phyloP scores from a whole-genome alignment of 2,113 vertebrate genomes.

The Chionomys nivalis region DNA sequence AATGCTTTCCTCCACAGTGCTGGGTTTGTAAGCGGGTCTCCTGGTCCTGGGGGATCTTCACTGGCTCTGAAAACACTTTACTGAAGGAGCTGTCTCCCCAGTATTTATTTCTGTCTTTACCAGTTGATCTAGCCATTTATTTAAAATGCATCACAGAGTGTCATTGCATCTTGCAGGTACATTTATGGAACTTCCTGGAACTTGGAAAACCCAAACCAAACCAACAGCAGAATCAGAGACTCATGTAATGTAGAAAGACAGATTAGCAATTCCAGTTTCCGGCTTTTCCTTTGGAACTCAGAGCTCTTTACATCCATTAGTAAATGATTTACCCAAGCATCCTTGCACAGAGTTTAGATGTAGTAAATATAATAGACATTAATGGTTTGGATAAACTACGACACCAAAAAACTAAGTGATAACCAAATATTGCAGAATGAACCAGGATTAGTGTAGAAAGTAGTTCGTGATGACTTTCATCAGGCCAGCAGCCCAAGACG shows the following conservation, averaged over 20 bases:
- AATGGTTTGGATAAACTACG: slow-evolving; percentile 50
- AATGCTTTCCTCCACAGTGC: no score
- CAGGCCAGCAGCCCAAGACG: not conserved
- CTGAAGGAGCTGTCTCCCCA: not conserved
- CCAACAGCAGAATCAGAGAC: not conserved
- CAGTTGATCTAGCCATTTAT: not conserved
- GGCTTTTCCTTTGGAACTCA: slow-evolving; percentile 15
- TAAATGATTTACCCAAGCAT: slow-evolving; percentile 53
- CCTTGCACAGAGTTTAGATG: not conserved
- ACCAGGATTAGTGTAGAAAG: slow-evolving; percentile 27
- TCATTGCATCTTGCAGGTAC: not conserved
- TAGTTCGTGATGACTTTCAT: not conserved
- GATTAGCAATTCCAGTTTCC: not conserved
- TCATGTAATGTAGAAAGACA: not conserved
- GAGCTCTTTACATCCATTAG: slow-evolving; percentile 27
- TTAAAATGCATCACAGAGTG: not conserved
- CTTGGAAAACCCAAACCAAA: not conserved
- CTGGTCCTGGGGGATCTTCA: not conserved
- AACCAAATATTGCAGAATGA: slow-evolving; percentile 61
- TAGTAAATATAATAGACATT: slow-evolving; percentile 23
- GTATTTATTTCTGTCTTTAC: not conserved
- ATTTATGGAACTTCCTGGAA: not conserved
- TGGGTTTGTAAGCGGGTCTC: not conserved
- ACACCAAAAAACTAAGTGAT: slow-evolving; percentile 41
- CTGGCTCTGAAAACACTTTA: not conserved